phyloP scores from a whole-genome alignment of 37 sponge, comb jelly and placozoan species.

The Chondrosia reniformis region DNA sequence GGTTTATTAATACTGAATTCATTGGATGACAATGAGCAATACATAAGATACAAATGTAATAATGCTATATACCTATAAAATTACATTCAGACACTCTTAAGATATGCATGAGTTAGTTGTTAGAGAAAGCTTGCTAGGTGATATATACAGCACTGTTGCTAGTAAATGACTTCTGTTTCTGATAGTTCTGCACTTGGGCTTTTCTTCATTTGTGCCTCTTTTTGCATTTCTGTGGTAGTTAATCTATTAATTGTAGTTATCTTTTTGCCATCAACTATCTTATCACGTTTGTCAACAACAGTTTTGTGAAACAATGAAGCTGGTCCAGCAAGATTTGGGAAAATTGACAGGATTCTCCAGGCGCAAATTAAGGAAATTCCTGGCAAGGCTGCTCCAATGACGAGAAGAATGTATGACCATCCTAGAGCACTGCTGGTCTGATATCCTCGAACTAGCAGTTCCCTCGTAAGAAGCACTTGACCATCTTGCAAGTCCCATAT shows the following conservation, averaged over 20 bases:
- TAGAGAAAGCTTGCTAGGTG: too few relatives aligned
- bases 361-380: neutral
- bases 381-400: neutral
- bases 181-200: slow-evolving; percentile 4
- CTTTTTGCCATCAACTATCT: neutral
- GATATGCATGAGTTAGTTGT: too few relatives aligned
- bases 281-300: neutral
- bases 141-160: neutral
- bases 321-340: slow-evolving; percentile 22
- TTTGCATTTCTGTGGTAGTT: too few relatives aligned
- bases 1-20: too few relatives aligned
- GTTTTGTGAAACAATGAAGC: slow-evolving; percentile 6
- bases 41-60: too few relatives aligned
- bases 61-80: too few relatives aligned
- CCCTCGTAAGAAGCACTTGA: neutral
- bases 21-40: too few relatives aligned
- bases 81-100: too few relatives aligned
- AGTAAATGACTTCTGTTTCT: slow-evolving; percentile 16
- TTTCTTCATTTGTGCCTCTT: neutral
- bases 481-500: slow-evolving; percentile 26
- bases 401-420: slow-evolving; percentile 9
- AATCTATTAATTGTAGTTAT: neutral
- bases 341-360: slow-evolving; percentile 11
- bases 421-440: neutral
- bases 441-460: neutral